Evolutionary conservation across 2,797 vertebrate species (phyloP).

Genomic region (Halcyon leucocephala): DNA sequence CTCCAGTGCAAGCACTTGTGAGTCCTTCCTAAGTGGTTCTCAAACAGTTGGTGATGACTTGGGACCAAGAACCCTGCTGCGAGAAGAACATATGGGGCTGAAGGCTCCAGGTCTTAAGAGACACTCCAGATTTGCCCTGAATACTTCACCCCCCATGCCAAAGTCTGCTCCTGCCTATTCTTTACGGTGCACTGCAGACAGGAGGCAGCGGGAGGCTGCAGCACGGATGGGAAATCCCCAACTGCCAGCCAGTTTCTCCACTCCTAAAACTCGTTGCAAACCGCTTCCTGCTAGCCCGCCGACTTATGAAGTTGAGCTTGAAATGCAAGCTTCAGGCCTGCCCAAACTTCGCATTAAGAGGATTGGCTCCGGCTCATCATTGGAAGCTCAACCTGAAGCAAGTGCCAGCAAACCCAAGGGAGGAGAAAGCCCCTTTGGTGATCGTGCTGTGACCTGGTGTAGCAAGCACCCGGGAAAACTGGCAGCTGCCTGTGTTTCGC

Average conservation of each 20-base stretch:
- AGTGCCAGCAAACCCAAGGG: constrained; percentile 12
- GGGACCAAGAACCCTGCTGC: constrained; percentile 70
- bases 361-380: constrained; percentile 73
- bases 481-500: constrained; percentile 83
- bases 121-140: constrained; percentile 42
- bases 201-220: constrained; percentile 84
- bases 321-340: constrained; percentile 90
- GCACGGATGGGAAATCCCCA: constrained; percentile 80
- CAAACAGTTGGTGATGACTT: constrained; percentile 74
- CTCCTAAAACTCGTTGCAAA: constrained; percentile 55
- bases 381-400: constrained; percentile 49
- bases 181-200: constrained; percentile 84
- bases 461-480: constrained; percentile 73
- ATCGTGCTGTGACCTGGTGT: constrained; percentile 55
- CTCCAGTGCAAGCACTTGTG: constrained; percentile 52
- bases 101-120: constrained; percentile 78
- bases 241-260: constrained; percentile 49
- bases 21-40: constrained; percentile 48
- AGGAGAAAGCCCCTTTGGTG: constrained; percentile 58
- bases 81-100: constrained; percentile 65
- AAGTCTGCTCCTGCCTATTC: constrained; percentile 74
- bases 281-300: constrained; percentile 36
- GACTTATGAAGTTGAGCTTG: constrained; percentile 89
- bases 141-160: neutral
- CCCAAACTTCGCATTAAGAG: constrained; percentile 91